phyloP scores from a whole-genome alignment of 2,113 vertebrate species.

The Tragelaphus scriptus region DNA sequence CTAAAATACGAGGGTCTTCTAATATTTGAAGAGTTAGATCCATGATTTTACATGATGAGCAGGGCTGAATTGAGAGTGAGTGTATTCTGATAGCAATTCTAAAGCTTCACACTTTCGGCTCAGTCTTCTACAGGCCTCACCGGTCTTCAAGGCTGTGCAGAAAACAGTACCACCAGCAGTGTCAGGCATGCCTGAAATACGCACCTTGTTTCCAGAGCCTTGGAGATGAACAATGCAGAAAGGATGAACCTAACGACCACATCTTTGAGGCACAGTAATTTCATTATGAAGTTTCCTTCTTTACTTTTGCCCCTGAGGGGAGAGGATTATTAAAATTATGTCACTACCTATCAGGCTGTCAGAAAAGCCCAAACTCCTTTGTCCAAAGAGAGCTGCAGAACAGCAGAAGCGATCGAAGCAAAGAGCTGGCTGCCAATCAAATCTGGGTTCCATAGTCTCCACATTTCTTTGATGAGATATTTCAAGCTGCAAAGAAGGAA shows the following conservation, averaged over 20 bases:
- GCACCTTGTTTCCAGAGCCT: slow-evolving; percentile 69
- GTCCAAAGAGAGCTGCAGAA: slow-evolving; percentile 50
- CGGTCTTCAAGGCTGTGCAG: slow-evolving; percentile 61
- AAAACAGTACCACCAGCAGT: slow-evolving; percentile 12
- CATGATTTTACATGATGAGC: neutral
- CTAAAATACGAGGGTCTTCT: neutral
- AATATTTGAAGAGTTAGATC: neutral
- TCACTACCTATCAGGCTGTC: slow-evolving; percentile 51
- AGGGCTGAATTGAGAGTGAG: slow-evolving; percentile 17
- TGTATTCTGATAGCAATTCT: neutral
- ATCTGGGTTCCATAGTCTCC: neutral
- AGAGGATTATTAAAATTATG: slow-evolving; percentile 67
- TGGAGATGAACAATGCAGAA: slow-evolving; percentile 76
- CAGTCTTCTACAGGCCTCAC: slow-evolving; percentile 17
- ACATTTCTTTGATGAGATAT: slow-evolving; percentile 18
- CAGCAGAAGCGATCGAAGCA: neutral
- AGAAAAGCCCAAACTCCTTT: slow-evolving; percentile 51
- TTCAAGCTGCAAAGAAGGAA: neutral
- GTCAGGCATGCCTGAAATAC: slow-evolving; percentile 8
- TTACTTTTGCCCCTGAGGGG: slow-evolving; percentile 50
- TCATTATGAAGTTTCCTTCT: slow-evolving; percentile 66
- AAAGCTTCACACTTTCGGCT: neutral
- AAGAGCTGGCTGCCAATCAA: slow-evolving; percentile 11
- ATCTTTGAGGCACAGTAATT: slow-evolving; percentile 59
- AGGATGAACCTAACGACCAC: slow-evolving; percentile 78